These are phyloP conservation scores for Panthera leo DNA, from an alignment of 2,113 vertebrate species.

Conservation along the genomic window DNA sequence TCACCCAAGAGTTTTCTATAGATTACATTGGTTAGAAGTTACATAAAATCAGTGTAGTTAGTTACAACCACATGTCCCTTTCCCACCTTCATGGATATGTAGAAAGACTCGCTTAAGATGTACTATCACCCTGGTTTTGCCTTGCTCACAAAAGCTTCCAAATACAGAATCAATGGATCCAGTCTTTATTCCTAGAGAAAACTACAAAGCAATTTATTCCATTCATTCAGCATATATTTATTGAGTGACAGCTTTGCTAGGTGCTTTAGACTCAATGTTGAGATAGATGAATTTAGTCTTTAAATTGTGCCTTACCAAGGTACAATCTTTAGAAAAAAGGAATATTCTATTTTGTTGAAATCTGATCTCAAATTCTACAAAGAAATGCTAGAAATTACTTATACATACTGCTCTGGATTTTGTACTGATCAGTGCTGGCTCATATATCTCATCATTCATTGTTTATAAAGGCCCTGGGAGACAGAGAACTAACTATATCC, in stretches of 20 bases:
- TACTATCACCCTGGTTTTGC: background rate
- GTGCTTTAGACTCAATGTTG: background rate
- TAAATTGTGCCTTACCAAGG: constrained; percentile 1
- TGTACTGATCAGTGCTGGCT: background rate
- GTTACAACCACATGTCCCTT: background rate
- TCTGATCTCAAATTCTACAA: constrained; percentile 41
- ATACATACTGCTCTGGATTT: background rate
- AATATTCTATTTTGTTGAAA: background rate
- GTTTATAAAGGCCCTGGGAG: background rate
- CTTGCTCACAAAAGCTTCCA: constrained; percentile 18
- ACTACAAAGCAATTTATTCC: constrained; percentile 1
- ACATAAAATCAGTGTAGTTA: background rate
- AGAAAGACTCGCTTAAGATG: constrained; percentile 9
- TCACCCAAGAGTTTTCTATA: background rate
- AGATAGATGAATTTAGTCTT: background rate
- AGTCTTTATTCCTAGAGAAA: constrained; percentile 37
- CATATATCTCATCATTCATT: background rate
- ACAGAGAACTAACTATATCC: background rate
- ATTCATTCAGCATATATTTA: background rate
- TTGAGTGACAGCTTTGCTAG: background rate
- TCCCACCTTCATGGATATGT: background rate
- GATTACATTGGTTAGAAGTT: background rate
- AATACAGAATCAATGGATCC: background rate
- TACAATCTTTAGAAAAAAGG: constrained; percentile 22
- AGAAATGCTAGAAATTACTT: constrained; percentile 26